Conservation (phyloP, 1,140 invertebrate species). For the Gryllus bimaculatus region DNA sequence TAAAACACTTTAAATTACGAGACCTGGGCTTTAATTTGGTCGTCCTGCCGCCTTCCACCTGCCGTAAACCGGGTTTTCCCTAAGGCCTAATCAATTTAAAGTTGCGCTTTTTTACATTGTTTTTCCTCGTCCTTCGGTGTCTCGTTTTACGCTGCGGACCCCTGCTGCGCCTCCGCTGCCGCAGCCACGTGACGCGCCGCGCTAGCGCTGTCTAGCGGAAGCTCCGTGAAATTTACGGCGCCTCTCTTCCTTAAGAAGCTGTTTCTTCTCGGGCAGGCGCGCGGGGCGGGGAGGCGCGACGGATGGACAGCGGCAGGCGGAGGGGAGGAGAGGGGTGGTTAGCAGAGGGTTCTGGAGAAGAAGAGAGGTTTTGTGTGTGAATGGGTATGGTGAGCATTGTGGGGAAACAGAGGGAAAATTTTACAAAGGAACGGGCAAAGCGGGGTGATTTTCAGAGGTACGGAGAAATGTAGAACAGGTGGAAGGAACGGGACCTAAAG, state of each 20-base stretch:
- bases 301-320: too few relatives aligned
- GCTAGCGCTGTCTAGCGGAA: neutral
- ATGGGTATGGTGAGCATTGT: too few relatives aligned
- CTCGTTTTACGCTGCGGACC: neutral
- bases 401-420: too few relatives aligned
- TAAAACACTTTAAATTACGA: conserved; percentile 6
- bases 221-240: neutral
- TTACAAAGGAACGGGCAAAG: too few relatives aligned
- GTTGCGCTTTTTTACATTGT: neutral
- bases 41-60: neutral
- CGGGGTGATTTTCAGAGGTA: too few relatives aligned
- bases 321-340: too few relatives aligned
- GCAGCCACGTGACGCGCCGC: neutral
- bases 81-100: neutral
- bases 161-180: neutral
- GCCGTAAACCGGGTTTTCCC: neutral
- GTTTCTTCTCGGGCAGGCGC: neutral
- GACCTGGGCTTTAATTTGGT: neutral
- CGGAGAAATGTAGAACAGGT: too few relatives aligned
- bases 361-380: too few relatives aligned
- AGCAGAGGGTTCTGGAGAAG: too few relatives aligned
- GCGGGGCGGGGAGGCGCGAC: too few relatives aligned
- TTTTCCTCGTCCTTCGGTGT: too few relatives aligned
- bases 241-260: neutral
- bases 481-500: too few relatives aligned